phyloP scores from a whole-genome alignment of 1,140 invertebrate genomes.

The Teleogryllus occipitalis region DNA sequence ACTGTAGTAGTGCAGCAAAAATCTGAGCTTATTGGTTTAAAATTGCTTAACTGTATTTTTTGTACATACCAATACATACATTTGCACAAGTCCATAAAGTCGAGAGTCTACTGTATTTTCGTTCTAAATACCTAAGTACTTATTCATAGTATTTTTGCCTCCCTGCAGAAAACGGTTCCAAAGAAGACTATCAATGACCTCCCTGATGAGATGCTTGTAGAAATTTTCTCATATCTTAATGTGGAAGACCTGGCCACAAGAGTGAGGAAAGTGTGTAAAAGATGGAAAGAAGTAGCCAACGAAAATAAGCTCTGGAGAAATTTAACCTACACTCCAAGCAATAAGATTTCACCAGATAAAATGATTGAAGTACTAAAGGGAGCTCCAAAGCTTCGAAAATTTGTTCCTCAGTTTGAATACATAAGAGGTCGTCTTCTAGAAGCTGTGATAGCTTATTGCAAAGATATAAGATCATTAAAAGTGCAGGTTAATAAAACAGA shows the following conservation, averaged over 20 bases:
- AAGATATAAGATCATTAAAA: not conserved
- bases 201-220: conserved; percentile 9
- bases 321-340: not conserved
- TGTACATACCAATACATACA: too few species aligned
- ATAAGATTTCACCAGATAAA: too few species aligned
- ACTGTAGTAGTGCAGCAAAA: too few species aligned
- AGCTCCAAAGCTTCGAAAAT: not conserved
- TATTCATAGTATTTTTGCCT: too few species aligned
- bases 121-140: too few species aligned
- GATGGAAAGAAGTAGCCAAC: not conserved
- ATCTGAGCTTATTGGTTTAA: too few species aligned
- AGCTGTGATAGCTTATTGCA: not conserved
- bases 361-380: not conserved
- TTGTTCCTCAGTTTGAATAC: not conserved
- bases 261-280: not conserved
- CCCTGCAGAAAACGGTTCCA: not conserved
- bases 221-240: conserved; percentile 8
- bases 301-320: conserved; percentile 2
- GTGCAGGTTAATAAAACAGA: not conserved
- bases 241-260: not conserved
- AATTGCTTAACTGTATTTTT: too few species aligned
- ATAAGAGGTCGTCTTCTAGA: not conserved
- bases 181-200: not conserved
- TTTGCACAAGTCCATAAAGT: too few species aligned
- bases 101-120: too few species aligned